Evolutionary conservation across 2,797 vertebrate species (phyloP).

Genomic region (Holocentrus rufus): DNA sequence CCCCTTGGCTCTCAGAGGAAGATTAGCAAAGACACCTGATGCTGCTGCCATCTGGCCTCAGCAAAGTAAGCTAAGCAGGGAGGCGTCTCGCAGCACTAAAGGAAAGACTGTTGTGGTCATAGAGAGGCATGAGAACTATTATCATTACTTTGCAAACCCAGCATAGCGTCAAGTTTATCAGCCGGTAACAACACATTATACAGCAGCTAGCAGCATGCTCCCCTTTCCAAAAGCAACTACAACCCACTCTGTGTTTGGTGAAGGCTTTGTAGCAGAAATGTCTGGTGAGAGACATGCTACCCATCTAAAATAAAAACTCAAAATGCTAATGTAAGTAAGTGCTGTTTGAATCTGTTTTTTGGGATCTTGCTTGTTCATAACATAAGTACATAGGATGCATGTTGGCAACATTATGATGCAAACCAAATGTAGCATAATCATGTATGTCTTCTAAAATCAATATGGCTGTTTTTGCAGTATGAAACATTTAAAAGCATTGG

Average conservation of each 20-base stretch:
- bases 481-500: background rate
- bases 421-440: too few relatives aligned
- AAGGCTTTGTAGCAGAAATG: too few relatives aligned
- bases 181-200: background rate
- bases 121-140: conserved; percentile 44
- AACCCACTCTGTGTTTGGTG: too few relatives aligned
- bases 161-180: conserved; percentile 34
- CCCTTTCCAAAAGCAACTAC: too few relatives aligned
- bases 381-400: background rate
- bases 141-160: conserved; percentile 35
- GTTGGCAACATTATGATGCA: background rate
- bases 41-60: conserved; percentile 74
- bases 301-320: too few relatives aligned
- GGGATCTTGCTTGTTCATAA: too few relatives aligned
- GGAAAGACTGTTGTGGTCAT: conserved; percentile 25
- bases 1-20: conserved; percentile 64
- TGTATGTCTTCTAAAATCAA: background rate
- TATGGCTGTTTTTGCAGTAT: background rate
- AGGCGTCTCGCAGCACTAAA: conserved; percentile 51
- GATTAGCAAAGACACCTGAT: conserved; percentile 79
- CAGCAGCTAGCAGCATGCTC: too few relatives aligned
- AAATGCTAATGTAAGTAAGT: too few relatives aligned
- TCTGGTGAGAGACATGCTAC: too few relatives aligned
- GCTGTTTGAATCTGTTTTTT: too few relatives aligned
- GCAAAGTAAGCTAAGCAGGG: conserved; percentile 48